Conservation (phyloP, 2,797 vertebrate genomes). For the Poecilia velifera region DNA sequence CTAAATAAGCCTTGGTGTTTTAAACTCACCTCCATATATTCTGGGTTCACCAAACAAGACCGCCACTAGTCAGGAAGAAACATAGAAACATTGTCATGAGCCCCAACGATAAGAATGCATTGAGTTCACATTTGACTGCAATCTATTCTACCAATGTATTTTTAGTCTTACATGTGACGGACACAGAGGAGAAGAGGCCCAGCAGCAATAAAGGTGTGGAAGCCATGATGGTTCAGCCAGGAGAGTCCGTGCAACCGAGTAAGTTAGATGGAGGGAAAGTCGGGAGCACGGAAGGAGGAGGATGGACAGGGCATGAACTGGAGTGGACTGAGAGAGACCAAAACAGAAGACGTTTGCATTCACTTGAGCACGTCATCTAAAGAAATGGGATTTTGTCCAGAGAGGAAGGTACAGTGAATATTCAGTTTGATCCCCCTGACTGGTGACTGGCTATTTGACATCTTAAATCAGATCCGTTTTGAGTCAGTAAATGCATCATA, state of each 20-base stretch:
- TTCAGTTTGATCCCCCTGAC: neutral
- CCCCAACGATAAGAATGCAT: neutral
- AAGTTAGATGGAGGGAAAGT: constrained; percentile 15
- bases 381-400: neutral
- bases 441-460: neutral
- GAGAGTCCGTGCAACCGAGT: neutral
- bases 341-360: neutral
- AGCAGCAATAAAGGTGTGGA: constrained; percentile 62
- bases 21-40: constrained; percentile 76
- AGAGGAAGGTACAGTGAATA: neutral
- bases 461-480: neutral
- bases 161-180: constrained; percentile 67
- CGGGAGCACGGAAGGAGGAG: neutral
- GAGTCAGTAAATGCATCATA: too few species aligned
- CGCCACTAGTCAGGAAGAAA: constrained; percentile 55
- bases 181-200: constrained; percentile 60
- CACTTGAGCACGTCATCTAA: neutral
- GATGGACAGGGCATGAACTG: constrained; percentile 39
- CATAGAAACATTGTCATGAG: constrained; percentile 1
- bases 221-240: constrained; percentile 64
- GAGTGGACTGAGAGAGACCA: constrained; percentile 22
- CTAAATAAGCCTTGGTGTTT: neutral
- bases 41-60: constrained; percentile 79
- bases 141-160: neutral
- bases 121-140: neutral